Evolutionary conservation across 2,113 vertebrate species (phyloP), one percentile per base, ranked within the genome.

Genomic region (Leucosticte australis): DNA sequence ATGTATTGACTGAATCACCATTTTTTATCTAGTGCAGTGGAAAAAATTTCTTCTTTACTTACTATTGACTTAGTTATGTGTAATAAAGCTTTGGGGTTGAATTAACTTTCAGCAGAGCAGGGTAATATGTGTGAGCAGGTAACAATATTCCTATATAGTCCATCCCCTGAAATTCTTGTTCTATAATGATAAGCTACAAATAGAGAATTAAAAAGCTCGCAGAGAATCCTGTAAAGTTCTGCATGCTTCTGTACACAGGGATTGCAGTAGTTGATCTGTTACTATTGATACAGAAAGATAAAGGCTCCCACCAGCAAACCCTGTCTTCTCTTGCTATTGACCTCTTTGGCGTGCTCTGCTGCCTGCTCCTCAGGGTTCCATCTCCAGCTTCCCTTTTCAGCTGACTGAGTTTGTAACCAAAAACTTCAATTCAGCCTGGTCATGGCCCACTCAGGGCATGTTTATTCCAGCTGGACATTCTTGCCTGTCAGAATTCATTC

Each of bases 141-240:
- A n/a, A 67, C 13, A 59, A 23, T 85, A 73, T 30, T 82, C 12
- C 5, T 33, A 12, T 19, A 5, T 3, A 35, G 13, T 37, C 10
- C 8, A 18, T 55, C n/a, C 65, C 8, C 18, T 42, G 20, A 15
- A 49, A 21, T 56, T 81, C 8, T 67, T 1, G 1, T 79, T 94
- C 15, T 35, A 2, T 23, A 68, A 35, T 7, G 14, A 35, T 33
- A 68, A 69, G 11, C 22, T 53, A 18, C 5, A 76, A 90, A 50
- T 2, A 4, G 4, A 18, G 4, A 74, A 63, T 50, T 23, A 44
- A 83, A 74, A 71, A 53, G 0, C 1, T 4, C 0, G 0, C 7
- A 27, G 4, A 28, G 30, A 88, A 9, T 35, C 15, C 24, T 47
- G 10, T 35, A 64, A 19, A 27, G 3, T 57, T 74, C 35, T 70